Percentiles rank a stretch among this genome's conserved stretches.
Evolutionary conservation across 2,888 invertebrate species (phyloP).

Genomic region (Tinea trinotella): DNA sequence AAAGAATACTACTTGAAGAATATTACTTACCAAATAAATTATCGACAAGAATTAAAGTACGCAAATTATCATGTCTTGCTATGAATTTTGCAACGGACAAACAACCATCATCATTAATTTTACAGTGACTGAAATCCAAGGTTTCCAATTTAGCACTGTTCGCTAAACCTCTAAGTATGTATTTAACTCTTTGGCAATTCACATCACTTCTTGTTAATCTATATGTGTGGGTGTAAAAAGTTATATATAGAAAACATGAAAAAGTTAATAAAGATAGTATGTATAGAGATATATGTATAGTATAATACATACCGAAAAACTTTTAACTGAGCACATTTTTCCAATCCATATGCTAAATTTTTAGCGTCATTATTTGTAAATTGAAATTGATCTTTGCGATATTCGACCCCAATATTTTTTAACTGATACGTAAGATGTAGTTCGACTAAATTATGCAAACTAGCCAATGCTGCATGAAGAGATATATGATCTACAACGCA

Average conservation of each 20-base stretch:
- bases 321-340: constrained; percentile 50
- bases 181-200: constrained; percentile 58
- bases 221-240: neutral
- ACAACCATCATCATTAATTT: constrained; percentile 73
- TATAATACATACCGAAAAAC: constrained; percentile 40
- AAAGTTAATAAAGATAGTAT: no score
- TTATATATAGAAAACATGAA: no score
- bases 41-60: constrained; percentile 62
- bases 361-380: constrained; percentile 65
- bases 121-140: constrained; percentile 77
- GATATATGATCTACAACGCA: constrained; percentile 60
- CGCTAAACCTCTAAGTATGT: constrained; percentile 52
- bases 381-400: constrained; percentile 60
- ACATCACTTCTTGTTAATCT: constrained; percentile 62
- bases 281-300: neutral
- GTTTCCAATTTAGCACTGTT: constrained; percentile 59
- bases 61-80: constrained; percentile 54
- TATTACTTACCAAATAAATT: constrained; percentile 67
- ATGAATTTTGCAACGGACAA: constrained; percentile 73
- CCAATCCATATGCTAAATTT: constrained; percentile 53
- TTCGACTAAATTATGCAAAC: constrained; percentile 52
- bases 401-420: constrained; percentile 44
- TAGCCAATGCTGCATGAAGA: constrained; percentile 60
- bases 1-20: no score
- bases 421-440: constrained; percentile 58